These are phyloP conservation scores for Aphidoletes aphidimyza DNA, from an alignment of 2,888 invertebrate genomes.

Conservation along the genomic window DNA sequence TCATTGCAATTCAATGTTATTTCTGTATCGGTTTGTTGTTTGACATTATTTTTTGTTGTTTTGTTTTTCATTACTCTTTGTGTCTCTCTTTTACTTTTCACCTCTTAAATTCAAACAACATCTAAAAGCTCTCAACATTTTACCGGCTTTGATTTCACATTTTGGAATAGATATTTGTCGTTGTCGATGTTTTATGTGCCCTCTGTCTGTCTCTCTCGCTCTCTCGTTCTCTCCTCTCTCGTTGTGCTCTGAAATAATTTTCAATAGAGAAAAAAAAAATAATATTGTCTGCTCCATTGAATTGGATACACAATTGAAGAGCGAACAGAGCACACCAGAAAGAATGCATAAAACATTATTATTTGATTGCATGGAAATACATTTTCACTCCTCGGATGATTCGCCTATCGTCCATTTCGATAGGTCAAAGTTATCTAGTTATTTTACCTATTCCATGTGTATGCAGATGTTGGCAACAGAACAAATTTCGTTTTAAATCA, in stretches of 20 bases:
- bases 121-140: background rate
- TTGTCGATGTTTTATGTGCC: no score
- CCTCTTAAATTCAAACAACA: no score
- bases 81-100: background rate
- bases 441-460: background rate
- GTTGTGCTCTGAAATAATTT: no score
- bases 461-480: no score
- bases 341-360: conserved; percentile 18
- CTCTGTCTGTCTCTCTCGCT: no score
- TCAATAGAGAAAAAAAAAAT: no score
- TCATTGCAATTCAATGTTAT: conserved; percentile 36
- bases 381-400: conserved; percentile 11
- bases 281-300: no score
- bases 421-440: conserved; percentile 9
- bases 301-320: background rate
- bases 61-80: background rate
- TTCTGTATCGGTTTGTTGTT: conserved; percentile 14
- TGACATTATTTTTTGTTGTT: background rate
- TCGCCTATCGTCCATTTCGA: background rate
- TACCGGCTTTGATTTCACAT: background rate
- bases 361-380: background rate
- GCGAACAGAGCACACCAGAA: background rate
- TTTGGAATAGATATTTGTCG: background rate
- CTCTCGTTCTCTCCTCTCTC: no score
- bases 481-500: no score